phyloP scores from a whole-genome alignment of 1,140 invertebrate genomes.

The Ptiloglossa arizonensis region DNA sequence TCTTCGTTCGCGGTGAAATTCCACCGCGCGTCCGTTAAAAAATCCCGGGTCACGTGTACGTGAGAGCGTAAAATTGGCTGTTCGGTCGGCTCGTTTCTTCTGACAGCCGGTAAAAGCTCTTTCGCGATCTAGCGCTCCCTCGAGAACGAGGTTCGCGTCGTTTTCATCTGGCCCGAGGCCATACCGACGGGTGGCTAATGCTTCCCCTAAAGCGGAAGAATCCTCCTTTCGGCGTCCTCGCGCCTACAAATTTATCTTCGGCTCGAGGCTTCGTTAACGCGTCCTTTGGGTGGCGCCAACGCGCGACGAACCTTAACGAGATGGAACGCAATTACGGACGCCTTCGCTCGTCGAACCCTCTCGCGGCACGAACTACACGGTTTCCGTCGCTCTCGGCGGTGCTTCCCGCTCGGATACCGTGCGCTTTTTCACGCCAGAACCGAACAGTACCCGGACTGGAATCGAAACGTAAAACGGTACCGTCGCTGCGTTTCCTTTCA shows the following conservation, averaged over 20 bases:
- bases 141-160: slow-evolving; percentile 55
- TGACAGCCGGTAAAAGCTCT: slow-evolving; percentile 17
- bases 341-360: not conserved
- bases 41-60: not conserved
- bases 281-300: not conserved
- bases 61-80: not conserved
- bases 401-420: not conserved
- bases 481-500: too few species aligned
- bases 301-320: slow-evolving; percentile 12
- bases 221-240: not conserved
- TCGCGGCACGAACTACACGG: not conserved
- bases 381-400: not conserved
- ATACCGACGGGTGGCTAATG: slow-evolving; percentile 39
- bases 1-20: not conserved
- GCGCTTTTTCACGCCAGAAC: too few species aligned
- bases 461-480: not conserved
- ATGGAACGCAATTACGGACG: slow-evolving; percentile 1
- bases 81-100: slow-evolving; percentile 27
- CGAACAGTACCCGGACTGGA: too few species aligned
- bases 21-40: too few species aligned
- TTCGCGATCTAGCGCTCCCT: slow-evolving; percentile 40
- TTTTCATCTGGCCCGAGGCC: slow-evolving; percentile 42
- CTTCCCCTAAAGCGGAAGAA: slow-evolving; percentile 36
- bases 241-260: not conserved
- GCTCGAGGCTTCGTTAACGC: slow-evolving; percentile 1